These are phyloP conservation scores for Slavum lentiscoides DNA, from an alignment of 2,888 invertebrate genomes.

Conservation along the genomic window DNA sequence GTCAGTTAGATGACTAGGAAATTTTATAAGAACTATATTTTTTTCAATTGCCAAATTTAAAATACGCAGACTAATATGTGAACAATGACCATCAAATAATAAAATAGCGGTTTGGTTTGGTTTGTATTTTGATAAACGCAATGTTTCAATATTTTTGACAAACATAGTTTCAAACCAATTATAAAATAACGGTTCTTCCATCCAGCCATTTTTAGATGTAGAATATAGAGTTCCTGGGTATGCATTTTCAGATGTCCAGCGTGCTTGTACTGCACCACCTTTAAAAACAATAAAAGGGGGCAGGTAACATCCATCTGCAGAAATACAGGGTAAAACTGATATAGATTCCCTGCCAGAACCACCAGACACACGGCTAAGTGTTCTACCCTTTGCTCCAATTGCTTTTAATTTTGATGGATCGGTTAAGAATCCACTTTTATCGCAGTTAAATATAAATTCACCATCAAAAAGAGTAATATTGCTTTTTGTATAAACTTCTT, in stretches of 20 bases:
- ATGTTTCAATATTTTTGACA: conserved; percentile 48
- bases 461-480: background rate
- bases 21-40: conserved; percentile 27
- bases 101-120: conserved; percentile 18
- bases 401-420: conserved; percentile 56
- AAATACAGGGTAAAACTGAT: conserved; percentile 56
- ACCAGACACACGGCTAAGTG: conserved; percentile 56
- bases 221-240: conserved; percentile 55
- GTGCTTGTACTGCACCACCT: conserved; percentile 56
- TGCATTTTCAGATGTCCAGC: conserved; percentile 54
- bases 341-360: conserved; percentile 57
- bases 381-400: conserved; percentile 56
- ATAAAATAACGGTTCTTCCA: conserved; percentile 56
- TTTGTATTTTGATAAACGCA: conserved; percentile 3
- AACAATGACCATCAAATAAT: conserved; percentile 42
- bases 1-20: conserved; percentile 37
- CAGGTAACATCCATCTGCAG: conserved; percentile 56
- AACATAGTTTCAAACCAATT: conserved; percentile 51
- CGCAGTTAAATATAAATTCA: conserved; percentile 56
- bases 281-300: conserved; percentile 57
- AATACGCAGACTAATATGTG: conserved; percentile 18
- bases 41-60: conserved; percentile 7
- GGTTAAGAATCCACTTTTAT: conserved; percentile 56
- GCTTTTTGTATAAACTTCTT: conserved; percentile 42
- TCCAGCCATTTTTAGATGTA: conserved; percentile 57